Conservation (phyloP, 2,113 vertebrate genomes). For the Isichthys henryi region DNA sequence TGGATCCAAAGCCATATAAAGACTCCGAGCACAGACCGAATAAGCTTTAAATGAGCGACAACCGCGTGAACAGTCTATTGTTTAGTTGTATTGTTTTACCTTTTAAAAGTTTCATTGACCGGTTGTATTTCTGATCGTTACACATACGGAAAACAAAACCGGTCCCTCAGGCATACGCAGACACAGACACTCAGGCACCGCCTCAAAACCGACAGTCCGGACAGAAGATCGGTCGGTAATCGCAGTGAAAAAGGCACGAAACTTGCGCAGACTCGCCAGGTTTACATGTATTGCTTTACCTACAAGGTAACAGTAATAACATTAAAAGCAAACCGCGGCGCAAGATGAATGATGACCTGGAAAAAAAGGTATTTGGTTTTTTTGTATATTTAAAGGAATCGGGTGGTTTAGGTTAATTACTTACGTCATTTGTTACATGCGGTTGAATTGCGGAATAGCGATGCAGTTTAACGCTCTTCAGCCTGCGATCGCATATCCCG, state of each 20-base stretch:
- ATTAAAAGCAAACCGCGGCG: background rate
- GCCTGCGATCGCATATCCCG: background rate
- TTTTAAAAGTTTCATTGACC: background rate
- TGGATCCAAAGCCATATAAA: background rate
- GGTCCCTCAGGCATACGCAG: background rate
- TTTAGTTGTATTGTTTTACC: background rate
- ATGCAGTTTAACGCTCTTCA: background rate
- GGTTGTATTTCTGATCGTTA: background rate
- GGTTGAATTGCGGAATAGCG: background rate
- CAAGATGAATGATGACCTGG: background rate
- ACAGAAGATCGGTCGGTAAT: background rate
- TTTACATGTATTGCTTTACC: background rate
- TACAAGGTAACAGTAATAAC: background rate
- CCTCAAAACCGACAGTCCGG: background rate
- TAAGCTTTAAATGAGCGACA: background rate
- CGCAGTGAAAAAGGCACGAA: background rate
- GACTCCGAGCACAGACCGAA: background rate
- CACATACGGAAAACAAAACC: background rate
- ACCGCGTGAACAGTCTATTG: background rate
- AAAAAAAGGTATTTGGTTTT: slow-evolving; percentile 5
- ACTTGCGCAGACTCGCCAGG: background rate
- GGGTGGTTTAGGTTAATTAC: background rate
- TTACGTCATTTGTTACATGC: background rate
- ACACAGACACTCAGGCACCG: background rate
- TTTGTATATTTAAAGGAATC: background rate